phyloP scores from a whole-genome alignment of 2,113 vertebrate genomes.

The Bucco capensis region DNA sequence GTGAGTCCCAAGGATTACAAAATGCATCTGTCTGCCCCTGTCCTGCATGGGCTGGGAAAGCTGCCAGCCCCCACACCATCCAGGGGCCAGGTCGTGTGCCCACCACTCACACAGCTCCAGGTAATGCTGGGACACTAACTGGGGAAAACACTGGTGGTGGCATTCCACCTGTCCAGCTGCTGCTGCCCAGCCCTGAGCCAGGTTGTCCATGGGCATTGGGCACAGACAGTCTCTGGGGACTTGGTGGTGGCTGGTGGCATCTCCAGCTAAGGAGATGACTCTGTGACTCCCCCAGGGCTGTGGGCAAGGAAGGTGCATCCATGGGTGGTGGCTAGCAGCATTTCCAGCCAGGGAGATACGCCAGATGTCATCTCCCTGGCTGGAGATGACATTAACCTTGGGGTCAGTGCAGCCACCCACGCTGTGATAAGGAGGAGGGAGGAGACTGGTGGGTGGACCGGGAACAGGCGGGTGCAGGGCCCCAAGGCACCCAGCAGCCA shows the following conservation, averaged over 20 bases:
- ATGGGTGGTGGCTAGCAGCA: no score
- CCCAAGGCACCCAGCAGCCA: not conserved
- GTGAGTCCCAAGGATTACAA: not conserved
- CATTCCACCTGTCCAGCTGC: not conserved
- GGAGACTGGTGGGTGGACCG: not conserved
- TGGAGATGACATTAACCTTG: not conserved
- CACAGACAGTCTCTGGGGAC: not conserved
- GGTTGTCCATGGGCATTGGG: accelerated
- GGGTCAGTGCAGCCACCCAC: not conserved
- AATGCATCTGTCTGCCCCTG: not conserved
- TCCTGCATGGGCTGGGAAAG: accelerated
- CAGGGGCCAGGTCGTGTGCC: not conserved
- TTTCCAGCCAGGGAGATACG: no score
- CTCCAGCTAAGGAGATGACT: not conserved
- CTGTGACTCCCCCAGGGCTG: no score
- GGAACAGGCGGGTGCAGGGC: accelerated
- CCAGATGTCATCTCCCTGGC: no score
- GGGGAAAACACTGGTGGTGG: not conserved
- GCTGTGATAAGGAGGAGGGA: not conserved
- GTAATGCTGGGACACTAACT: not conserved
- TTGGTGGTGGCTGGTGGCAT: not conserved
- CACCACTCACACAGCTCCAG: accelerated
- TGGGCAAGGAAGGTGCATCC: no score
- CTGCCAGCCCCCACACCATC: no score
- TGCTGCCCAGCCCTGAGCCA: not conserved